Percentiles rank a stretch among this genome's conserved stretches.
Evolutionary conservation across 2,888 invertebrate genomes (phyloP).

Genomic region (Silvanus unidentatus): DNA sequence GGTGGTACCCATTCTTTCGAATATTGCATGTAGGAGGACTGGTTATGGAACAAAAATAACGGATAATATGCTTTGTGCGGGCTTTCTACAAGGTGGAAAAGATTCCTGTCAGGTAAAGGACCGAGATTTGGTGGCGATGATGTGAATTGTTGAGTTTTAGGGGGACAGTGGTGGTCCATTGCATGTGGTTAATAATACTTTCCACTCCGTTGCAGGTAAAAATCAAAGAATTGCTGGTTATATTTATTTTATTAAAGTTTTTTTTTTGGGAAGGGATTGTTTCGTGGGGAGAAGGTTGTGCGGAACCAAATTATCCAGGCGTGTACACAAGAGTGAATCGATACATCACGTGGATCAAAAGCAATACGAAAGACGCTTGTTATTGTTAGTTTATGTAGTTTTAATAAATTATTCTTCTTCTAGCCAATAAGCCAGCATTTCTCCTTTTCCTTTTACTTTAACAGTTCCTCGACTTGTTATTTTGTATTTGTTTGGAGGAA

Average conservation of each 20-base stretch:
- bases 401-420: constrained; percentile 10
- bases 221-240: neutral
- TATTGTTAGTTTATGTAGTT: constrained; percentile 37
- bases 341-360: constrained; percentile 55
- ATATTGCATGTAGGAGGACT: constrained; percentile 59
- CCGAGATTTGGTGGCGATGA: constrained; percentile 55
- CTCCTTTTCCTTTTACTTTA: constrained; percentile 69
- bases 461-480: constrained; percentile 68
- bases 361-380: constrained; percentile 50
- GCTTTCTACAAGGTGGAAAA: constrained; percentile 21
- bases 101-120: constrained; percentile 23
- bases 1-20: constrained; percentile 63
- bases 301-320: neutral
- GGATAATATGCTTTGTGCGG: constrained; percentile 28
- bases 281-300: constrained; percentile 3
- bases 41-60: constrained; percentile 63
- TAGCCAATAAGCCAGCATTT: constrained; percentile 55
- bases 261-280: neutral
- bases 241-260: no score
- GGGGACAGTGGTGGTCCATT: constrained; percentile 1
- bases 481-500: constrained; percentile 60
- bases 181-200: no score
- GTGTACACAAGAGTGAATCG: constrained; percentile 60
- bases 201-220: neutral
- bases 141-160: constrained; percentile 48